Evolutionary conservation across 2,888 invertebrate genomes (phyloP), one percentile per base, ranked within the genome.

Genomic region (Heteromurus nitidus): DNA sequence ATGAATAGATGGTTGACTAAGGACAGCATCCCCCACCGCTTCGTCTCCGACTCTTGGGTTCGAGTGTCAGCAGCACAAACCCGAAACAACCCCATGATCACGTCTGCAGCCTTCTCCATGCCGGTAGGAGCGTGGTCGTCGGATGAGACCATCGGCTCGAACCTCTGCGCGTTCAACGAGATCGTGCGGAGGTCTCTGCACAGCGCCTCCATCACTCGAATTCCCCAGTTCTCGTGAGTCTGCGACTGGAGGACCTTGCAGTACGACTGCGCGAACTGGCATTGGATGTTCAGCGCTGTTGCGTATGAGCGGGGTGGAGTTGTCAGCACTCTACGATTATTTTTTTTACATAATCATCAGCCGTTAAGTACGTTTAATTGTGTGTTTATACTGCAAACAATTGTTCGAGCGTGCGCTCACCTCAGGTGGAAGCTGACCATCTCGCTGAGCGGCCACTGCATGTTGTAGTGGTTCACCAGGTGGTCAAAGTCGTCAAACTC

Each of bases 1-100:
- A 99, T 98, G 87, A 99, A 95, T 3, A 99, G 91, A 89, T 99
- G 99, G 91, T 99, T 99, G 0, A 99, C 97, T 83, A 99, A 91
- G 88, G 95, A 94, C 87, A 99, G 90, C 96, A 99, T 98, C 77
- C 98, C 99, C 90, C 97, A 93, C 88, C 97, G 93, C 90, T 99
- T 99, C 0, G 98, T 97, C 83, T 96, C 95, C 77, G 94, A 94
- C 87, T 96, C 95, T 0, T 95, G 93, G 5, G 97, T 94, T 83
- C 97, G 92, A 84, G 95, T 97, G 89, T 98, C 98, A 24, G 96
- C 96, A 16, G 97, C 97, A 90, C 98, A 98, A 3, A 98, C 95
- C 87, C 98, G 91, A 90, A 98, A 98, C 89, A 96, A 96, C 2
- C 94, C 94, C 92, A 98, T 95, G 30, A 98, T 91, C 88, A 94